Evolutionary conservation across 2,113 vertebrate genomes (phyloP).

Genomic region (Bufo bufo): DNA sequence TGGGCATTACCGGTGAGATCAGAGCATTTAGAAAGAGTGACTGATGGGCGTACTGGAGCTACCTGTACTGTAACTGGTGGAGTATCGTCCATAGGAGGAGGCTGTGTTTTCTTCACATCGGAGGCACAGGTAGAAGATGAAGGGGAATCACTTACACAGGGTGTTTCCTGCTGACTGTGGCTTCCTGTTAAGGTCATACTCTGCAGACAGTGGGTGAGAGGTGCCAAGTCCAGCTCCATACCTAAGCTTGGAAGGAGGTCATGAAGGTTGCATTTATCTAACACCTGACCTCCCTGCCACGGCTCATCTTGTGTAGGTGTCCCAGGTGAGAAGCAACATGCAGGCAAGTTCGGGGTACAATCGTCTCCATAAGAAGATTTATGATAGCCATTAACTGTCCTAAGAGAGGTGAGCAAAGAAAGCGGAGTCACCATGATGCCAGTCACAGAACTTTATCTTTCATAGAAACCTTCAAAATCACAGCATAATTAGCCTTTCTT

Average conservation of each 20-base stretch:
- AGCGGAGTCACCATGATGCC: background rate
- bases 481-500: too few relatives aligned
- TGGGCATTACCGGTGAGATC: background rate
- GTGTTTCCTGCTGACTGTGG: conserved; percentile 52
- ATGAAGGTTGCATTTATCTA: conserved; percentile 56
- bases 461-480: background rate
- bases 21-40: conserved; percentile 8
- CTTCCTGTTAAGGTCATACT: conserved; percentile 26
- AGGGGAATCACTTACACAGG: background rate
- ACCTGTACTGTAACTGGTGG: conserved; percentile 46
- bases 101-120: background rate
- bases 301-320: conserved; percentile 51
- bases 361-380: background rate
- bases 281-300: background rate
- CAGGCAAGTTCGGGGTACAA: background rate
- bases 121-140: background rate
- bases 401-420: background rate
- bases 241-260: background rate
- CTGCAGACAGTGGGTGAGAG: conserved; percentile 51
- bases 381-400: background rate
- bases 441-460: background rate
- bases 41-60: background rate
- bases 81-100: background rate
- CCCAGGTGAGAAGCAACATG: conserved; percentile 47
- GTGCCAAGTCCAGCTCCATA: conserved; percentile 35